Conservation (phyloP, 1,140 invertebrate species). For the Psix sp. region DNA sequence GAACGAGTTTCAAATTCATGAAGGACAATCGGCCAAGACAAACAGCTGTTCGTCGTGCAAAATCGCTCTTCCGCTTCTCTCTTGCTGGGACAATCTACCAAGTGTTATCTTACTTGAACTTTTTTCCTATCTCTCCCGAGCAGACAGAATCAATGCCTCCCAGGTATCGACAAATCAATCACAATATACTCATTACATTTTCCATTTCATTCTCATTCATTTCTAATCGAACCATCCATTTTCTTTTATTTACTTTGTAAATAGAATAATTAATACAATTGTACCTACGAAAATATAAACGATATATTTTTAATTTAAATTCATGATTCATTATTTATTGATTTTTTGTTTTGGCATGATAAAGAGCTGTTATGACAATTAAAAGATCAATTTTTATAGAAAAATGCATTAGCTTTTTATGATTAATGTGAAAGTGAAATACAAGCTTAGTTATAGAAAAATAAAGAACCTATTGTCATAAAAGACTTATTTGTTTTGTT, state of each 20-base stretch:
- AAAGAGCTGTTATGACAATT: no score
- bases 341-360: no score
- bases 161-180: constrained; percentile 67
- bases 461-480: constrained; percentile 7
- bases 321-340: no score
- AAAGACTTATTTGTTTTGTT: constrained; percentile 24
- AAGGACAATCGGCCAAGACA: constrained; percentile 64
- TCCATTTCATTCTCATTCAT: neutral
- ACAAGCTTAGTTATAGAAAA: no score
- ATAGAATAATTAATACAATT: no score
- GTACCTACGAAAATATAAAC: no score
- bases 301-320: no score
- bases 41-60: constrained; percentile 70
- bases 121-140: constrained; percentile 79
- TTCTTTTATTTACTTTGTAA: no score
- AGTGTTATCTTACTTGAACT: constrained; percentile 81
- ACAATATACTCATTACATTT: neutral
- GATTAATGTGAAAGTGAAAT: no score
- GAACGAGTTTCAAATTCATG: constrained; percentile 53
- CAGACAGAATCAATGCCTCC: constrained; percentile 79
- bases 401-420: no score
- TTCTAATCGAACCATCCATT: no score
- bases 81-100: constrained; percentile 79
- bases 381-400: no score
- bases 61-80: constrained; percentile 52